A percentile compares a stretch with the other conserved stretches of the same genome.
Conservation (phyloP, 2,888 invertebrate genomes). For the Papilio protenor region DNA sequence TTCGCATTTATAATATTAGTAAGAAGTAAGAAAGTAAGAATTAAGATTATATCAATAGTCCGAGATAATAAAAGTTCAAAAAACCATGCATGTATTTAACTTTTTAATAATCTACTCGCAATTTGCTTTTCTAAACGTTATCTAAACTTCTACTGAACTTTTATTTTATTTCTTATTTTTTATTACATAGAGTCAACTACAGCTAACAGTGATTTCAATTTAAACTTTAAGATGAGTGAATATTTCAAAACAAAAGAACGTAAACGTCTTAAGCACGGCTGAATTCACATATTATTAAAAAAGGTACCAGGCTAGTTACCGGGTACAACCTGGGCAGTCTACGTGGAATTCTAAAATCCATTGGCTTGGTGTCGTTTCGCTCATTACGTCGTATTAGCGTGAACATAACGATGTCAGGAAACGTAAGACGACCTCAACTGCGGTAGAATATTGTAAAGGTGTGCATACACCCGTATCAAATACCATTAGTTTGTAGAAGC, state of each 20-base stretch:
- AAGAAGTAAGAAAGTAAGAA: too few relatives aligned
- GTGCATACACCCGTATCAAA: constrained; percentile 28
- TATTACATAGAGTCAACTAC: too few relatives aligned
- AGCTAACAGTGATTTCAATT: too few relatives aligned
- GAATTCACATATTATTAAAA: background rate
- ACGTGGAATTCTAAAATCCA: constrained; percentile 57
- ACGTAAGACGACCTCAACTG: constrained; percentile 51
- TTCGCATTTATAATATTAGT: too few relatives aligned
- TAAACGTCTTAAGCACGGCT: background rate
- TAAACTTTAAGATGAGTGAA: background rate
- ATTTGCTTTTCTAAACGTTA: too few relatives aligned
- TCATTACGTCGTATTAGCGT: constrained; percentile 50
- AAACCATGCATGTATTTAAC: too few relatives aligned
- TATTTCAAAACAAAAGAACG: background rate
- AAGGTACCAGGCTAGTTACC: background rate
- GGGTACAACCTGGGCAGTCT: constrained; percentile 40
- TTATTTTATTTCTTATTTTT: too few relatives aligned
- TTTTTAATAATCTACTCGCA: too few relatives aligned
- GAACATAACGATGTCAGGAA: constrained; percentile 58
- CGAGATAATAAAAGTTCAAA: too few relatives aligned
- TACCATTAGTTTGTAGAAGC: constrained; percentile 27
- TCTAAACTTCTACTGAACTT: too few relatives aligned
- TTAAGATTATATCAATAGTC: too few relatives aligned
- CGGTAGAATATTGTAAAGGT: constrained; percentile 41
- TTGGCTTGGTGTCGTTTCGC: constrained; percentile 52